Percentiles rank a stretch among this genome's conserved stretches.
Conservation (phyloP, 1,140 invertebrate genomes). For the Kradibia gibbosae region DNA sequence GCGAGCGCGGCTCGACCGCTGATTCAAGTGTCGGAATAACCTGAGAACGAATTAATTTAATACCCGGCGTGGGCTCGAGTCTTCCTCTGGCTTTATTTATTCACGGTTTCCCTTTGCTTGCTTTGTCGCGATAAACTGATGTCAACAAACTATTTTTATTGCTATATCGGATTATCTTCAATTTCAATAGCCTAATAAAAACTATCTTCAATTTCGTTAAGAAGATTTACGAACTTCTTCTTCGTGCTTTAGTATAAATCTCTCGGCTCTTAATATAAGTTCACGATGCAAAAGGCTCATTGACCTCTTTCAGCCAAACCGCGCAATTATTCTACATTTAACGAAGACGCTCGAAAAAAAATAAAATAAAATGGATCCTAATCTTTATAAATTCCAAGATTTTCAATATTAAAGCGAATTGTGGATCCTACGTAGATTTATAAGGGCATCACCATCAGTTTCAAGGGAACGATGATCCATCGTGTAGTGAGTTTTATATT, state of each 20-base stretch:
- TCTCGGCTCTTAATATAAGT: not conserved
- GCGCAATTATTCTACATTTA: not conserved
- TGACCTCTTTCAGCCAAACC: not conserved
- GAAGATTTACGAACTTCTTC: not conserved
- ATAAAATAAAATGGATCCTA: too few species aligned
- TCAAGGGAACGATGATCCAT: not conserved
- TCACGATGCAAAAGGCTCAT: not conserved
- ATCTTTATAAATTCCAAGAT: not conserved
- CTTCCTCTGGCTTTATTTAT: too few species aligned
- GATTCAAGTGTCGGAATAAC: not conserved
- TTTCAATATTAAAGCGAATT: not conserved
- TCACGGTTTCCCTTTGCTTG: not conserved
- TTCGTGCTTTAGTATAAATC: not conserved
- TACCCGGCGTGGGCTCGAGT: not conserved
- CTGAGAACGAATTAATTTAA: not conserved
- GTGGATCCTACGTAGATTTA: not conserved
- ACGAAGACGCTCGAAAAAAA: not conserved
- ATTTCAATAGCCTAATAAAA: not conserved
- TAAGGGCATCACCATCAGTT: not conserved
- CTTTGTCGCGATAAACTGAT: not conserved
- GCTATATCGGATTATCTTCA: not conserved
- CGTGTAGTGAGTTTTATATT: not conserved
- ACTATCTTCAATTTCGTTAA: too few species aligned
- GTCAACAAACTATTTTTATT: not conserved
- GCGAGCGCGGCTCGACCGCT: not conserved